Base-by-base conservation (phyloP, 2,113 vertebrate species). In the Megaceryle maxima region DNA sequence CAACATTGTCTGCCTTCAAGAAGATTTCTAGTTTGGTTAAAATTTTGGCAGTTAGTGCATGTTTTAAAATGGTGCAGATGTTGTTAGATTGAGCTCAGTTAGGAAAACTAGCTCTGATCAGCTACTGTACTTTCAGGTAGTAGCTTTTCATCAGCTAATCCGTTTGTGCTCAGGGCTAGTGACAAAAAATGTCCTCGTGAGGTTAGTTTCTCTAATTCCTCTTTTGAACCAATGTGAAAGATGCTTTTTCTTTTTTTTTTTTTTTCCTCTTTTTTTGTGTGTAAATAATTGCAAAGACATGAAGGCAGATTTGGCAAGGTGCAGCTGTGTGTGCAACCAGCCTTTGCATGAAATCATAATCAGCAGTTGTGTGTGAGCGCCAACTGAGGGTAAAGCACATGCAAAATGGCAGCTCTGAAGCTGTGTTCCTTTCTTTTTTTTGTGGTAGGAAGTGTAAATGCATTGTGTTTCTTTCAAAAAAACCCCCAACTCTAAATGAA, bases 141-240 rank as follows among this genome's bases (percentile, higher is more conserved):
- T 66, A 79, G 76, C 76, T 92, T 55, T 83, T 83, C 66, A 46
- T 86, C 51, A 77, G 75, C 82, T 92, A 16, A 92, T 83, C 79
- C 20, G 5, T 70, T 84, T 60, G 64, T 90, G 51, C 81, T 79
- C 35, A n/a, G 51, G 53, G 22, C 28, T 33, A 55, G 51, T 33
- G 41, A 43, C 0, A 9, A 83, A 83, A 94, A 79, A 77, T 50
- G 41, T 86, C 35, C 43, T 88, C 83, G 60, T 75, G 46, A 87
- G 56, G 60, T 88, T 92, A 68, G 17, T 74, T 87, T 94, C 55
- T 88, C 46, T 88, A 94, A 88, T 81, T 95, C 55, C 66, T 83
- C 81, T 94, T 93, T 87, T 53, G 74, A 85, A 88, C 37, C 51
- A 70, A 46, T 70, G 51, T 77, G 43, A 83, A 77, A 88, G 31